Percentiles rank a stretch among this genome's conserved stretches.
Conservation (phyloP, 92 coral and sea anemone genomes). For the Isaurus tuberculatus region DNA sequence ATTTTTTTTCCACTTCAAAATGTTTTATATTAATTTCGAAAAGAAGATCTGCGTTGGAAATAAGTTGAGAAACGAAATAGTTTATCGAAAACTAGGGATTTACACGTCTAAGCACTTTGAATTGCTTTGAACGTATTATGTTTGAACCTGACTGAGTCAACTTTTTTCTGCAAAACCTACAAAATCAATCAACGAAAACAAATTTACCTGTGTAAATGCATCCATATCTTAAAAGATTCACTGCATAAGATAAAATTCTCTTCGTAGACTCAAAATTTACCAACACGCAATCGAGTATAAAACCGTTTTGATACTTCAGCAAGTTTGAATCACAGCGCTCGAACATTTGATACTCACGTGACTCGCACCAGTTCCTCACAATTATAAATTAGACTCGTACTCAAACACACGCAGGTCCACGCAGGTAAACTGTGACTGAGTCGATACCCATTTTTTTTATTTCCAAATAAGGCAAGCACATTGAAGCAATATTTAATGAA, state of each 20-base stretch:
- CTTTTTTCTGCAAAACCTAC: neutral
- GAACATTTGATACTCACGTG: constrained; percentile 66
- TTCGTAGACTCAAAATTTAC: constrained; percentile 4
- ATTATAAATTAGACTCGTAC: neutral
- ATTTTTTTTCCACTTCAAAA: too few species aligned
- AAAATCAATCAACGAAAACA: neutral
- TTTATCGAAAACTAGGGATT: neutral
- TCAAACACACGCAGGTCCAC: neutral
- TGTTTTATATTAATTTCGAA: neutral
- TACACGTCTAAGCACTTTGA: neutral
- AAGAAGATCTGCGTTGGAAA: neutral
- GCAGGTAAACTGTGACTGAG: too few species aligned
- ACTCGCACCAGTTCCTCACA: constrained; percentile 32
- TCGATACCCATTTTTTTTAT: too few species aligned
- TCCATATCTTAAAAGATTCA: constrained; percentile 18
- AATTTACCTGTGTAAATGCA: constrained; percentile 42
- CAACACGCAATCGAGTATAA: constrained; percentile 44
- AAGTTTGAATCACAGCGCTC: constrained; percentile 84
- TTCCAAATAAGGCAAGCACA: too few species aligned
- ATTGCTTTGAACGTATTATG: neutral
- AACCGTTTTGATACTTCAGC: constrained; percentile 74
- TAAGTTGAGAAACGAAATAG: neutral
- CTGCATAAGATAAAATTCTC: constrained; percentile 16
- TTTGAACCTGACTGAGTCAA: neutral
- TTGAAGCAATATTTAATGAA: too few species aligned